These are phyloP conservation scores for Kryptopterus vitreolus DNA, from an alignment of 2,797 vertebrate genomes.

Conservation along the genomic window DNA sequence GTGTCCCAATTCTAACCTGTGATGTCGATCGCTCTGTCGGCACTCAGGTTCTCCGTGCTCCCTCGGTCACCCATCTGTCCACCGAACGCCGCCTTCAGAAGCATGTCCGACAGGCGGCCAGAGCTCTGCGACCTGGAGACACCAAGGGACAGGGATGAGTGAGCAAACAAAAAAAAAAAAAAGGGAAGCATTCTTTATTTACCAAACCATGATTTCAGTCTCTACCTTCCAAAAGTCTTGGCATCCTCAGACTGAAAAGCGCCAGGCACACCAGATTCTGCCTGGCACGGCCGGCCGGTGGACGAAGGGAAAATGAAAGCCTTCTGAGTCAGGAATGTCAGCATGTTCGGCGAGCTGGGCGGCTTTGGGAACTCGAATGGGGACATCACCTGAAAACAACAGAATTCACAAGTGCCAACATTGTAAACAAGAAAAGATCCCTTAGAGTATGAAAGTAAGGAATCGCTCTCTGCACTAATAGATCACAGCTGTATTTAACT, in stretches of 20 bases:
- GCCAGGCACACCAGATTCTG: conserved; percentile 76
- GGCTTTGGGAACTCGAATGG: conserved; percentile 90
- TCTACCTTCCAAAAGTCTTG: conserved; percentile 74
- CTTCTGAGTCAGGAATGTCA: conserved; percentile 88
- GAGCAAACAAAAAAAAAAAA: not conserved
- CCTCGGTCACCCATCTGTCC: conserved; percentile 78
- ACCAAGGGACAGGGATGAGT: not conserved
- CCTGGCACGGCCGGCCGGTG: conserved; percentile 82
- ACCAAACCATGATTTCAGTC: not conserved
- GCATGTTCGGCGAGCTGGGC: conserved; percentile 88
- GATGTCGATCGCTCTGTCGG: conserved; percentile 82
- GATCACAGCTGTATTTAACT: not conserved
- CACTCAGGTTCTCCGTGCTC: conserved; percentile 86
- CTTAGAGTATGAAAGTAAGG: not conserved
- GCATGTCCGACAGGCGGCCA: conserved; percentile 89
- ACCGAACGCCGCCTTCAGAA: conserved; percentile 93
- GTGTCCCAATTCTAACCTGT: conserved; percentile 27
- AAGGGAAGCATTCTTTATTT: not conserved
- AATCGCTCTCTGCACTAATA: not conserved
- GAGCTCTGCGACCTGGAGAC: conserved; percentile 86
- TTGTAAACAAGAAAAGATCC: not conserved
- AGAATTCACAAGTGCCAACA: not conserved
- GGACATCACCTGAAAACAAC: conserved; percentile 74
- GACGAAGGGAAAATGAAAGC: conserved; percentile 79
- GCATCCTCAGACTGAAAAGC: conserved; percentile 73